A percentile compares a stretch with the other conserved stretches of the same genome.
These are phyloP conservation scores for Sinhomidia bicolor DNA, from an alignment of 2,888 invertebrate species.

Conservation along the genomic window DNA sequence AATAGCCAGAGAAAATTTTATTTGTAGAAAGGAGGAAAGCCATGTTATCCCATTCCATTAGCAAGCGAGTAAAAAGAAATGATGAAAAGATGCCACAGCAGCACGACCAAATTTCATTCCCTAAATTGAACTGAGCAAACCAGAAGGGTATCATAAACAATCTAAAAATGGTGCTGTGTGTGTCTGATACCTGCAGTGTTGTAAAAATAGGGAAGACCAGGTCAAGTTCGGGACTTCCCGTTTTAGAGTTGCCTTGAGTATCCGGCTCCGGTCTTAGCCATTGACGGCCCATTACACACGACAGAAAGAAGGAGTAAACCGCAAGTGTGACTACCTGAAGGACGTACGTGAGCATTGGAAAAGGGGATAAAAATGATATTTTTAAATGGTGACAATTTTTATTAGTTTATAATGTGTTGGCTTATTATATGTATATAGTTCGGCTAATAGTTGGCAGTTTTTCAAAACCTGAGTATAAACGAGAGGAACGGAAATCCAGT, in stretches of 20 bases:
- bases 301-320: slow-evolving; percentile 95
- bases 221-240: slow-evolving; percentile 85
- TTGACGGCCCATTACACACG: slow-evolving; percentile 93
- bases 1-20: slow-evolving; percentile 36
- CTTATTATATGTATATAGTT: too few species aligned
- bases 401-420: too few species aligned
- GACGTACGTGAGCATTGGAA: too few species aligned
- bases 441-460: too few species aligned
- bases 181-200: slow-evolving; percentile 90
- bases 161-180: not conserved
- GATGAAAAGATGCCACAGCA: slow-evolving; percentile 11
- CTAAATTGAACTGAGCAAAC: not conserved
- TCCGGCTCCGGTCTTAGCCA: slow-evolving; percentile 86
- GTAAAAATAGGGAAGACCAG: slow-evolving; percentile 95
- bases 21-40: slow-evolving; percentile 43
- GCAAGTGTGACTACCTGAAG: slow-evolving; percentile 92
- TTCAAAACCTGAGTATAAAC: slow-evolving; percentile 92
- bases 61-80: slow-evolving; percentile 21
- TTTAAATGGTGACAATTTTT: too few species aligned
- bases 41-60: slow-evolving; percentile 27
- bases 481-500: slow-evolving; percentile 85
- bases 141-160: not conserved
- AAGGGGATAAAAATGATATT: too few species aligned
- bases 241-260: slow-evolving; percentile 79
- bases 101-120: slow-evolving; percentile 24